phyloP scores from a whole-genome alignment of 2,797 vertebrate species.

The Lates japonicus region DNA sequence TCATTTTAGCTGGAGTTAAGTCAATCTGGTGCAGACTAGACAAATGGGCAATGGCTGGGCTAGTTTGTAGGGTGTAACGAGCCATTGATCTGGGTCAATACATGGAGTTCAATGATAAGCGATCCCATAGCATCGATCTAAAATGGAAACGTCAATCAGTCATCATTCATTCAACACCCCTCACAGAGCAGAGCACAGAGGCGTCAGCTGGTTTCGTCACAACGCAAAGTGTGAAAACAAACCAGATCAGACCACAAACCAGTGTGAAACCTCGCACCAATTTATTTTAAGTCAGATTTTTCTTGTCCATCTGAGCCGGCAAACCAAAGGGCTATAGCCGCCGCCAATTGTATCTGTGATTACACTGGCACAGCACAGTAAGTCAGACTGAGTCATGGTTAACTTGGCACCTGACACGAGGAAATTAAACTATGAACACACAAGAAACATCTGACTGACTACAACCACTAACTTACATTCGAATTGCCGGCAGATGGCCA shows the following conservation, averaged over 20 bases:
- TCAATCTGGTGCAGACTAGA: not conserved
- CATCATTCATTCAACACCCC: too few relatives aligned
- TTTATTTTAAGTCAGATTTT: not conserved
- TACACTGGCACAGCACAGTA: not conserved
- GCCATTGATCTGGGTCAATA: too few relatives aligned
- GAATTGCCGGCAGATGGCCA: slow-evolving; percentile 80
- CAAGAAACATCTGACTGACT: slow-evolving; percentile 41
- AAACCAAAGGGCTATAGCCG: too few relatives aligned
- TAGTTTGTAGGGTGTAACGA: not conserved
- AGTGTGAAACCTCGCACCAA: not conserved
- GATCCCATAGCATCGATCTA: too few relatives aligned
- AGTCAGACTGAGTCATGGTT: slow-evolving; percentile 3
- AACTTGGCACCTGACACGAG: slow-evolving; percentile 12
- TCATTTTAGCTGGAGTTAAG: slow-evolving; percentile 1
- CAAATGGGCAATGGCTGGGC: too few relatives aligned
- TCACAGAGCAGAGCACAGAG: too few relatives aligned
- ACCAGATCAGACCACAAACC: not conserved
- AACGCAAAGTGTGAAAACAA: not conserved
- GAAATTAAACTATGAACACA: slow-evolving; percentile 36
- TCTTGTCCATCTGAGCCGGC: not conserved
- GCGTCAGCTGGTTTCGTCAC: not conserved
- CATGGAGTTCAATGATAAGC: too few relatives aligned
- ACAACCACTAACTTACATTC: slow-evolving; percentile 55
- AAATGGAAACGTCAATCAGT: too few relatives aligned
- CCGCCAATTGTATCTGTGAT: slow-evolving; percentile 6